Conservation (phyloP, 2,113 vertebrate genomes). For the Lamprologus tigripictilis region DNA sequence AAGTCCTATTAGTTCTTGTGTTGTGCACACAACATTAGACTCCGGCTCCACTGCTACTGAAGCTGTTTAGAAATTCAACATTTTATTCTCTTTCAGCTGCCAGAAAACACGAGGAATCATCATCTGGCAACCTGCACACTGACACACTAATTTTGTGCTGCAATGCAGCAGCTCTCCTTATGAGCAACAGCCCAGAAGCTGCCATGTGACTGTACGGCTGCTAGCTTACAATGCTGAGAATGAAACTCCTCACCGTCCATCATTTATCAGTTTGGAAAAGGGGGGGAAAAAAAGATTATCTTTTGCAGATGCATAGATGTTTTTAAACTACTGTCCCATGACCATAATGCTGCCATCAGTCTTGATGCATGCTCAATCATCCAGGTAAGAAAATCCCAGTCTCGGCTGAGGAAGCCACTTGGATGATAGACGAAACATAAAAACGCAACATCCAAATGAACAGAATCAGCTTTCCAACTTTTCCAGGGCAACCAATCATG, state of each 20-base stretch:
- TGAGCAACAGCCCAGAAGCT: not conserved
- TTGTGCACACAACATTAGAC: not conserved
- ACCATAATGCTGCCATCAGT: not conserved
- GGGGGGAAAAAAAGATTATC: accelerated
- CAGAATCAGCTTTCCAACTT: not conserved
- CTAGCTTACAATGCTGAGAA: not conserved
- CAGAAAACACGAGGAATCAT: slow-evolving; percentile 5
- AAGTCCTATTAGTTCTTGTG: not conserved
- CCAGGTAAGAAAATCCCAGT: not conserved
- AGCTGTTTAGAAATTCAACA: slow-evolving; percentile 1
- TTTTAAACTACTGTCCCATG: not conserved
- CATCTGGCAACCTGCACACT: not conserved
- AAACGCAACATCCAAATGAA: not conserved
- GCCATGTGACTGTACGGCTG: not conserved
- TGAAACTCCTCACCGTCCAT: not conserved
- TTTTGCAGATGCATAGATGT: not conserved
- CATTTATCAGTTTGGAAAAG: not conserved
- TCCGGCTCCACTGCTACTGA: not conserved
- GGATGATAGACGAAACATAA: not conserved
- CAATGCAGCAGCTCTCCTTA: slow-evolving; percentile 33
- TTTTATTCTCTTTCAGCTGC: slow-evolving; percentile 20
- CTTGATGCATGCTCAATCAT: not conserved
- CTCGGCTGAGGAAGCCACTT: not conserved
- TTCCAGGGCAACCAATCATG: not conserved
- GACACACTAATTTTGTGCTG: slow-evolving; percentile 8